Percentiles rank a stretch among this genome's conserved stretches.
phyloP scores from a whole-genome alignment of 2,113 vertebrate species.

The Leucosticte australis region DNA sequence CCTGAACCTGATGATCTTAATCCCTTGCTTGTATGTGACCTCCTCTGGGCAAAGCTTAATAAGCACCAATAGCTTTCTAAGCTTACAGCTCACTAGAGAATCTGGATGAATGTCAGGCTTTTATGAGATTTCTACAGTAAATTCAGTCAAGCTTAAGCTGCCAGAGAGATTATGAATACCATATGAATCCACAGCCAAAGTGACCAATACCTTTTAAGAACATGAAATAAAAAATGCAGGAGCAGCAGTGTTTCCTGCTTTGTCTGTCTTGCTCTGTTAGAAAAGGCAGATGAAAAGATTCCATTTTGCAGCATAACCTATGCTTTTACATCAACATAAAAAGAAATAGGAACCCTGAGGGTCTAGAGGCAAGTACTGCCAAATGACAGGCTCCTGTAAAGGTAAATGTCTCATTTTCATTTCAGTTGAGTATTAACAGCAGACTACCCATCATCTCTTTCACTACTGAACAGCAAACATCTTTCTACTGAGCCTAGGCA shows the following conservation, averaged over 20 bases:
- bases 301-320: neutral
- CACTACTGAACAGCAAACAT: neutral
- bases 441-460: neutral
- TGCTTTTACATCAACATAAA: neutral
- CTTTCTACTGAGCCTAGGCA: neutral
- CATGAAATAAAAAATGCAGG: neutral
- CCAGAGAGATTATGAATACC: neutral
- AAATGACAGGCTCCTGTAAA: neutral
- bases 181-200: neutral
- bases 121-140: slow-evolving; percentile 14
- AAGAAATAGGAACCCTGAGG: neutral
- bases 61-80: slow-evolving; percentile 13
- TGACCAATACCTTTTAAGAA: neutral
- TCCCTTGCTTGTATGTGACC: neutral
- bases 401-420: slow-evolving; percentile 4
- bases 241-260: neutral
- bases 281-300: neutral
- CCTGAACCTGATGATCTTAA: slow-evolving; percentile 1
- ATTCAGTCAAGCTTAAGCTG: slow-evolving; percentile 3
- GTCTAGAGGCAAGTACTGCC: neutral
- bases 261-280: neutral
- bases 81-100: neutral
- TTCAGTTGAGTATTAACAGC: neutral
- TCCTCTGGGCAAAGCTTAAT: slow-evolving; percentile 12
- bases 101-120: slow-evolving; percentile 10